phyloP scores from a whole-genome alignment of 2,797 vertebrate species.

The Lagocephalus sceleratus region DNA sequence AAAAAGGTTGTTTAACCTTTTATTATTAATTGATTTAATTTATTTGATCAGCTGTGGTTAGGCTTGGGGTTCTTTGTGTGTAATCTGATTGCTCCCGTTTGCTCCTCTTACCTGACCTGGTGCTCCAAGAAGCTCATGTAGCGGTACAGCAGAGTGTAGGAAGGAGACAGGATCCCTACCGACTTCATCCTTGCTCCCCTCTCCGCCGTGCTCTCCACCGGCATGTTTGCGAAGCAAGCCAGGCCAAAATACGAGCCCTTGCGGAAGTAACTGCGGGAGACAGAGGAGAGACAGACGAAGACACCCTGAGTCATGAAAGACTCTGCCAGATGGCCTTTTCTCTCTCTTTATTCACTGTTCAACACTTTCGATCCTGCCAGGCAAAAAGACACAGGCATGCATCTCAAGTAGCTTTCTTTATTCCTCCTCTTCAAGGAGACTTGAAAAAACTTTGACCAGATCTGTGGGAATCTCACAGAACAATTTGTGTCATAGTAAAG shows the following conservation, averaged over 20 bases:
- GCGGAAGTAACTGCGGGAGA: constrained; percentile 85
- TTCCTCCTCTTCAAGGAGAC: neutral
- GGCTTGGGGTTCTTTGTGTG: neutral
- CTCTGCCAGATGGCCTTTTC: constrained; percentile 56
- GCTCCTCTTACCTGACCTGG: constrained; percentile 86
- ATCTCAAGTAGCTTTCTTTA: constrained; percentile 11
- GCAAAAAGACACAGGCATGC: constrained; percentile 22
- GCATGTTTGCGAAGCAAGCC: constrained; percentile 96
- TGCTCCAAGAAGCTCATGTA: constrained; percentile 98
- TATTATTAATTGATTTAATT: too few relatives aligned
- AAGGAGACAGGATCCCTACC: constrained; percentile 91
- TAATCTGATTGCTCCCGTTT: neutral
- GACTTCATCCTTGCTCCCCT: constrained; percentile 95
- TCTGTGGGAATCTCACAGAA: neutral
- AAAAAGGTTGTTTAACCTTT: too few relatives aligned
- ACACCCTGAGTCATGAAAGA: constrained; percentile 51
- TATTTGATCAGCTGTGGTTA: too few relatives aligned
- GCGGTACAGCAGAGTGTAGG: constrained; percentile 90
- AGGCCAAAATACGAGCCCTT: constrained; percentile 91
- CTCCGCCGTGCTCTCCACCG: constrained; percentile 89
- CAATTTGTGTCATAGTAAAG: neutral
- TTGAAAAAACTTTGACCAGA: too few relatives aligned
- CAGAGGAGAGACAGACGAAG: constrained; percentile 20
- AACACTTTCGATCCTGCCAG: constrained; percentile 44
- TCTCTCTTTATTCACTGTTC: constrained; percentile 1